Base-by-base conservation (phyloP, 2,113 vertebrate species). In the Catharus fuscescens region DNA sequence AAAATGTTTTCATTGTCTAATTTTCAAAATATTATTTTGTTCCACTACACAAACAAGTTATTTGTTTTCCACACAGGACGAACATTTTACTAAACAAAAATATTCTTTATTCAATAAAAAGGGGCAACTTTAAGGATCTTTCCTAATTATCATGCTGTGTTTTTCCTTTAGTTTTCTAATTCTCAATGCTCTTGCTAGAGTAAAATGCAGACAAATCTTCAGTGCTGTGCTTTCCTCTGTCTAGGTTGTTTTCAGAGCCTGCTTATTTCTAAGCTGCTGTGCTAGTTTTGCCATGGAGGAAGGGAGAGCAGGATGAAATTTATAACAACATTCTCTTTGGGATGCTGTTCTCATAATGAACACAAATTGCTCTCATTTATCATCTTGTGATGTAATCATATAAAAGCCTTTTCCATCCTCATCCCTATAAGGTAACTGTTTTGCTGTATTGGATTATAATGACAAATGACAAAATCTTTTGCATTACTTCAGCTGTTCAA, bases 351-450 rank as follows among this genome's bases (percentile, higher is more conserved):
- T 97, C 85, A 96, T 97, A 97, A 98, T 97, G 97, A 98, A 90
- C 94, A 94, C 64, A 97, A 97, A 98, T 98, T 98, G 97, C 93
- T 96, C 97, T 87, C 97, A 98, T 98, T 97, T 97, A 96, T 98
- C 98, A 98, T 96, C 86, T 73, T 82, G 65, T 95, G 88, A 97
- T 97, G 86, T 97, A 97, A 98, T 98, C 96, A 93, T 95, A 97
- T 97, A 96, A 98, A 98, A 94, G 86, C 66, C 71, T 97, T 96
- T 97, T 89, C 90, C 72, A 42, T 93, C 59, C 53, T 96, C 90
- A 95, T 96, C 78, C 96, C 96, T 93, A 96, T 94, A 97, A 98
- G 97, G 94, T 95, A 94, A 94, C 66, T 91, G 90, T 57, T 97
- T 91, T 71, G 88, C 71, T 96, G 72, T 96, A 98, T 98, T 97